These are phyloP conservation scores for Gymnothorax reevesii DNA, from an alignment of 2,797 vertebrate species.

Conservation along the genomic window DNA sequence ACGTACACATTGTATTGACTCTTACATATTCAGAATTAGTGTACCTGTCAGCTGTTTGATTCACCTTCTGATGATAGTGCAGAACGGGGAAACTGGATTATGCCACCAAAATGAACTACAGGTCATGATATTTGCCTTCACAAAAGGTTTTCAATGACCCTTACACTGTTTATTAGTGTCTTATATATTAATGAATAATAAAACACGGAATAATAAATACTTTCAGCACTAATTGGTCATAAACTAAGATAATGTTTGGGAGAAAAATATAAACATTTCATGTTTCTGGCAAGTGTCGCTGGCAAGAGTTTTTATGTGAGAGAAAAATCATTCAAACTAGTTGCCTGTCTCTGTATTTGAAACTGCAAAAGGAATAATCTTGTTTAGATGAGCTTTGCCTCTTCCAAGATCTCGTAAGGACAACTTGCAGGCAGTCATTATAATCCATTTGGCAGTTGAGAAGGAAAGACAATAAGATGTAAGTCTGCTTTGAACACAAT, in stretches of 20 bases:
- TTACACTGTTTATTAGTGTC: neutral
- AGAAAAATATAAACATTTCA: neutral
- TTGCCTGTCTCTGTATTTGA: neutral
- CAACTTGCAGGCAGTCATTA: neutral
- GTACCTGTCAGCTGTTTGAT: neutral
- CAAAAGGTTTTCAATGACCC: neutral
- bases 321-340: neutral
- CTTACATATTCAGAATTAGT: neutral
- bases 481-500: constrained; percentile 12
- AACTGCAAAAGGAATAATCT: neutral
- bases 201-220: neutral
- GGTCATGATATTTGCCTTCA: neutral
- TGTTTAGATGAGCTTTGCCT: neutral
- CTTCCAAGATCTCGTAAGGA: neutral
- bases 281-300: neutral
- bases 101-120: neutral
- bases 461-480: neutral
- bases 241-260: neutral
- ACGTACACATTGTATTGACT: neutral
- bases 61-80: neutral
- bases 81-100: neutral
- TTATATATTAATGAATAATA: constrained; percentile 5
- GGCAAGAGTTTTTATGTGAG: neutral
- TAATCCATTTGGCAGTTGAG: neutral
- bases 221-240: neutral